Percentiles rank a stretch among this genome's conserved stretches.
These are phyloP conservation scores for Apostichopus leukothele DNA, from an alignment of 53 echinoderm and acorn worm genomes.

Conservation along the genomic window DNA sequence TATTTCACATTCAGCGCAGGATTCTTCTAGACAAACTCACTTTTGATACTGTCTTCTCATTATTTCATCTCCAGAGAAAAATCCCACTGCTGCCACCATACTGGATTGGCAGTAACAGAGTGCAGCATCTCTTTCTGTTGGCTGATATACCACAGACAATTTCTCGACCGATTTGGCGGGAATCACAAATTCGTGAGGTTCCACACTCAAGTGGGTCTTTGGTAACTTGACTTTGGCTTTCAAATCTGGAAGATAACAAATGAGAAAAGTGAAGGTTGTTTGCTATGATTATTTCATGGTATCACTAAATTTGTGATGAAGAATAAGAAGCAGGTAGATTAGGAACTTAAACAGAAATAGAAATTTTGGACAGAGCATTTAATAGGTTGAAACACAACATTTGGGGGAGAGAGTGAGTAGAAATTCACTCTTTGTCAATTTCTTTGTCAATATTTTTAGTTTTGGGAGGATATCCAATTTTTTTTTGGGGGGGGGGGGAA, in stretches of 20 bases:
- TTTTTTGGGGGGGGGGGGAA: too few species aligned
- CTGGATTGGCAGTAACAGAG: slow-evolving; percentile 28
- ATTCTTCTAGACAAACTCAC: slow-evolving; percentile 40
- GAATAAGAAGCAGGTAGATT: too few species aligned
- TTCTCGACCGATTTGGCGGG: slow-evolving; percentile 52
- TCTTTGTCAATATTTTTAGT: too few species aligned
- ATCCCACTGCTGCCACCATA: slow-evolving; percentile 74
- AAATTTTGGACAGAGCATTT: too few species aligned
- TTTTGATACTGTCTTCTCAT: slow-evolving; percentile 68
- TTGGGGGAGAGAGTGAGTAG: too few species aligned
- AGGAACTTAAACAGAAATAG: too few species aligned
- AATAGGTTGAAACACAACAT: too few species aligned
- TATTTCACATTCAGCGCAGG: background rate
- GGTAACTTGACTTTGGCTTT: slow-evolving; percentile 55
- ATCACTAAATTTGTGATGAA: too few species aligned
- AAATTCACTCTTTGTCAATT: too few species aligned
- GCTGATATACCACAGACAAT: slow-evolving; percentile 62
- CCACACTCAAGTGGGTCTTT: slow-evolving; percentile 66
- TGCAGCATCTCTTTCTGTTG: slow-evolving; percentile 57
- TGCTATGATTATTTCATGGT: too few species aligned
- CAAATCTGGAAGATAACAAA: background rate
- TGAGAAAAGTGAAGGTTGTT: too few species aligned
- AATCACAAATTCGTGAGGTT: slow-evolving; percentile 88
- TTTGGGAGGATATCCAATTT: too few species aligned
- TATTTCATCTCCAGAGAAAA: slow-evolving; percentile 95